A percentile compares a stretch with the other conserved stretches of the same genome.
Conservation (phyloP, 1,140 invertebrate species). For the Anadara kagoshimensis region DNA sequence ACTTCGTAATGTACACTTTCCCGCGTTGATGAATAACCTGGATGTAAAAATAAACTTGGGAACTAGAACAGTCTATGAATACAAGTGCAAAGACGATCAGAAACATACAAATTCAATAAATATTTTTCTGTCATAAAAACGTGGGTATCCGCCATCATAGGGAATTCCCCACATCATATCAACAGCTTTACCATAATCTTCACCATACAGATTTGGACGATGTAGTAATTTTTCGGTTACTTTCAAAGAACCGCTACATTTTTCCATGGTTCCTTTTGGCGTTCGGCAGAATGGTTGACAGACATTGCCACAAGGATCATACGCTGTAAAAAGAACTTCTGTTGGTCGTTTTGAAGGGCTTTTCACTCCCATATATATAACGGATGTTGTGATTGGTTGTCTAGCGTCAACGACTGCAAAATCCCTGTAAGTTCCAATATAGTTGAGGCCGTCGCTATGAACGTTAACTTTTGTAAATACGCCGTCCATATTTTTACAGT, state of each 20-base stretch:
- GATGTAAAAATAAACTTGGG: too few relatives aligned
- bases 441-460: conserved; percentile 54
- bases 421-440: conserved; percentile 62
- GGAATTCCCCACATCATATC: conserved; percentile 20
- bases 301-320: conserved; percentile 61
- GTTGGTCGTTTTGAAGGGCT: conserved; percentile 41
- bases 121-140: too few relatives aligned
- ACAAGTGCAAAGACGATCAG: too few relatives aligned
- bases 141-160: too few relatives aligned
- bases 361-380: conserved; percentile 56
- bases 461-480: conserved; percentile 40
- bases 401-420: conserved; percentile 51
- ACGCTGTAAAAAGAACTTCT: conserved; percentile 53
- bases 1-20: too few relatives aligned
- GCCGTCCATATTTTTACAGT: conserved; percentile 32
- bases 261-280: conserved; percentile 21
- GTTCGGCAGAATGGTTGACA: conserved; percentile 58
- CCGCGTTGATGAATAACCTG: too few relatives aligned
- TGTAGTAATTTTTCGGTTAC: conserved; percentile 19
- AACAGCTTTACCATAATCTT: conserved; percentile 36
- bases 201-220: conserved; percentile 27
- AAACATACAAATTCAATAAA: too few relatives aligned
- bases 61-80: too few relatives aligned
- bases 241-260: conserved; percentile 55
- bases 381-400: conserved; percentile 47